These are phyloP conservation scores for Cylas formicarius DNA, from an alignment of 1,140 invertebrate species.

Conservation along the genomic window DNA sequence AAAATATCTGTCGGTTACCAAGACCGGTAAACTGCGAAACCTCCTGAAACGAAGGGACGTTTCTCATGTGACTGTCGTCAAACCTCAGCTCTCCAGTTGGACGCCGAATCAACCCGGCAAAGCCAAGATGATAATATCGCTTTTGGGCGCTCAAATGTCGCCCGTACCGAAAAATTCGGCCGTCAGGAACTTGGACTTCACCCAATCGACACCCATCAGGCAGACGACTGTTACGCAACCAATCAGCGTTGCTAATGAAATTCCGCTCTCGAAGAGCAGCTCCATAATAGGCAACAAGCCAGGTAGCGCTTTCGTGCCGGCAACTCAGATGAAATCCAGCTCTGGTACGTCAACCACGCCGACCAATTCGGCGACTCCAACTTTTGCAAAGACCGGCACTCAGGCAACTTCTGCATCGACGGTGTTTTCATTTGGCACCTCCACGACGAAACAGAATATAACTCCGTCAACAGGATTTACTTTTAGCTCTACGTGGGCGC, in stretches of 20 bases:
- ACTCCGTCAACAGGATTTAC: too few species aligned
- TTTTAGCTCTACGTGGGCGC: too few species aligned
- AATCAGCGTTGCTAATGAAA: not conserved
- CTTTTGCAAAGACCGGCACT: too few species aligned
- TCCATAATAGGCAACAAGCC: too few species aligned
- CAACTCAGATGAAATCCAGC: too few species aligned
- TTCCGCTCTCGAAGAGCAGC: too few species aligned
- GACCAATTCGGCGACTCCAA: too few species aligned
- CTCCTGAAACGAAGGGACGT: constrained; percentile 27
- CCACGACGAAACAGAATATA: too few species aligned
- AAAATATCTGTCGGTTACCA: constrained; percentile 25
- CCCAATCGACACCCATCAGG: constrained; percentile 28
- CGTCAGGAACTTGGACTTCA: constrained; percentile 23
- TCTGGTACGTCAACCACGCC: too few species aligned
- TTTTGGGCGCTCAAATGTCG: constrained; percentile 20
- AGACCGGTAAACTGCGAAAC: constrained; percentile 25
- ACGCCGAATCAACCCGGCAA: constrained; percentile 17
- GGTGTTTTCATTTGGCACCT: too few species aligned
- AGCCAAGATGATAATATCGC: constrained; percentile 16
- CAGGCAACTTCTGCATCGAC: too few species aligned
- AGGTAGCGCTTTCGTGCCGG: too few species aligned
- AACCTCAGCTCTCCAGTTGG: constrained; percentile 29
- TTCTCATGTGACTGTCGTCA: constrained; percentile 22
- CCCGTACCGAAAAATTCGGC: constrained; percentile 18
- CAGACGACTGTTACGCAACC: not conserved